Base-by-base conservation (phyloP, 2,888 invertebrate species). In the Eurois occulta region DNA sequence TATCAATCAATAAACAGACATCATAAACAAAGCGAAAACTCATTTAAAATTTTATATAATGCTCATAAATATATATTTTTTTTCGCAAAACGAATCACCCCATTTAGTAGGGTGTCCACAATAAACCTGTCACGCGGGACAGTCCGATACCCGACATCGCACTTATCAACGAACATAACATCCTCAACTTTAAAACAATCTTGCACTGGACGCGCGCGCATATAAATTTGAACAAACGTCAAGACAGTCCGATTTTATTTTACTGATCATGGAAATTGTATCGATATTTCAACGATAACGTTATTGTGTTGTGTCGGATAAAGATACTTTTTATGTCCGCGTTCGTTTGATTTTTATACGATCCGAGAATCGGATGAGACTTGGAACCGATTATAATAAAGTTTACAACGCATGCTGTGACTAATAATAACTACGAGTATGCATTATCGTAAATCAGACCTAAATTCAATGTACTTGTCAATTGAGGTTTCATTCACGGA, bases 231-330 rank as follows among this genome's bases (percentile, higher is more conserved):
- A 94, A 94, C 93, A 93, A 95, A 94, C 94, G 95, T 95, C 95
- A 95, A 92, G 92, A 91, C 88, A 90, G 91, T 92, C 90, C 93
- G 94, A 95, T 95, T 96, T 96, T 95, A 95, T 96, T 95, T 94
- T 93, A 94, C 95, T 93, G 95, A 96, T 96, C 96, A 95, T 94
- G 95, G 94, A 95, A 95, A 96, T 95, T 95, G 95, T 95, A 95
- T 95, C 95, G 95, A 95, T 96, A 96, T 95, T 95, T 96, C 95
- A 95, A 93, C 92, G 94, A 95, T 95, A 96, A 95, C 94, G 95
- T 93, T 93, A 93, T 94, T 94, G 93, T 95, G 93, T 90, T 91
- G 91, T 94, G 93, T 94, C 79, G 86, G 87, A 84, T 88, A 88
- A 94, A 93, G 94, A 94, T 95, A 94, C 93, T 94, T 95, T 91